A percentile compares a stretch with the other conserved stretches of the same genome.
Conservation (phyloP, 2,113 vertebrate genomes). For the Vidua macroura region DNA sequence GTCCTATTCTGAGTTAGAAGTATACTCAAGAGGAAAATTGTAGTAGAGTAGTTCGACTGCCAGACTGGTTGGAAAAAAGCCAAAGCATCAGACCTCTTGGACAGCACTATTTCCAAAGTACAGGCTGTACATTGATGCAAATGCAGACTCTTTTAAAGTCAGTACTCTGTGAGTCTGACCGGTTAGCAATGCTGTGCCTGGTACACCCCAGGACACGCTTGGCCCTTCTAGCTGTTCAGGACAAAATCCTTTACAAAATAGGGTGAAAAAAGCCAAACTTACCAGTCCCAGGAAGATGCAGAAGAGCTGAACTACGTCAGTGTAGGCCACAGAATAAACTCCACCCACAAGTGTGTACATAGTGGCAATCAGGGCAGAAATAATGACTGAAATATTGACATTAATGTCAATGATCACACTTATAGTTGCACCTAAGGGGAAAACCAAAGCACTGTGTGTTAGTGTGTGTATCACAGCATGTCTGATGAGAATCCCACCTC, state of each 20-base stretch:
- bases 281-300: constrained; percentile 96
- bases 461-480: neutral
- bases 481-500: neutral
- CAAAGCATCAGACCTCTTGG: neutral
- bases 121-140: fast-evolving
- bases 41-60: neutral
- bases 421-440: constrained; percentile 87
- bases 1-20: neutral
- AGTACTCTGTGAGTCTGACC: neutral
- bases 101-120: neutral
- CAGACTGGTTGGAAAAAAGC: neutral
- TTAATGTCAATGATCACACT: constrained; percentile 93
- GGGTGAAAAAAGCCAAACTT: constrained; percentile 58
- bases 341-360: constrained; percentile 94
- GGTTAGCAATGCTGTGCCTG: neutral
- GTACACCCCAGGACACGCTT: neutral
- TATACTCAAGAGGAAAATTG: neutral
- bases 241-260: neutral
- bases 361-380: constrained; percentile 91
- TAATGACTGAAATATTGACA: constrained; percentile 85
- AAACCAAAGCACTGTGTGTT: neutral
- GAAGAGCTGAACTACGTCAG: constrained; percentile 95
- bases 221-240: neutral
- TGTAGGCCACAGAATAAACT: constrained; percentile 95
- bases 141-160: neutral